Evolutionary conservation across 2,888 invertebrate genomes (phyloP).

Genomic region (Lumbricus terrestris): DNA sequence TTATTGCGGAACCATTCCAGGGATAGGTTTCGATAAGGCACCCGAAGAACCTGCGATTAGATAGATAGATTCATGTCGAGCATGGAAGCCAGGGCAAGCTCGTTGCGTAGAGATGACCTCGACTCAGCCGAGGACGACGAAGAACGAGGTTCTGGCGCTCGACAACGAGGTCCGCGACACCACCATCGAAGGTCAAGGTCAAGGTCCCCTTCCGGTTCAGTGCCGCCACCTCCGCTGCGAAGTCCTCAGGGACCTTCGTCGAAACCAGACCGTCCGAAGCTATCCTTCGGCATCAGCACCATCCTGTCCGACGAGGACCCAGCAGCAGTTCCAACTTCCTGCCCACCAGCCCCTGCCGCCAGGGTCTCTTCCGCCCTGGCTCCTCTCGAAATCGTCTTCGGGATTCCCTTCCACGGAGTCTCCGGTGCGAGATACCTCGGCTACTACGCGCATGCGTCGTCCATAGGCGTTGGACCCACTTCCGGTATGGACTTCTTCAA

Average conservation of each 20-base stretch:
- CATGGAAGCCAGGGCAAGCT: neutral
- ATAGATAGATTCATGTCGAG: neutral
- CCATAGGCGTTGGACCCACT: neutral
- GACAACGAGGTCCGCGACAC: neutral
- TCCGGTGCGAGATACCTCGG: neutral
- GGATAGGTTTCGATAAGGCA: neutral
- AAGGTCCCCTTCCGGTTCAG: neutral
- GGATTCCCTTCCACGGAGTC: conserved; percentile 7
- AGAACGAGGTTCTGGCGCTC: neutral
- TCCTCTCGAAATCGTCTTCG: neutral
- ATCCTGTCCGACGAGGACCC: conserved; percentile 21
- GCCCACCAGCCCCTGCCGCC: neutral
- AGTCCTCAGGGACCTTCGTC: neutral
- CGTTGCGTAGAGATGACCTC: neutral
- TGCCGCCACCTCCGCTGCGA: neutral
- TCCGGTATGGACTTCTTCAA: neutral
- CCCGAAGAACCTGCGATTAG: neutral
- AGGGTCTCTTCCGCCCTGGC: neutral
- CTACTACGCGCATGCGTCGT: neutral
- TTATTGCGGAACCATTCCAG: neutral
- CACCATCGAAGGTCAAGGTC: neutral
- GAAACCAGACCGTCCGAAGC: conserved; percentile 7
- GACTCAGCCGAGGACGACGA: neutral
- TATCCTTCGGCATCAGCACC: conserved; percentile 26
- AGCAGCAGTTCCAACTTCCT: neutral